A percentile compares a stretch with the other conserved stretches of the same genome.
Conservation (phyloP, 2,113 vertebrate species). For the Otolemur garnettii region DNA sequence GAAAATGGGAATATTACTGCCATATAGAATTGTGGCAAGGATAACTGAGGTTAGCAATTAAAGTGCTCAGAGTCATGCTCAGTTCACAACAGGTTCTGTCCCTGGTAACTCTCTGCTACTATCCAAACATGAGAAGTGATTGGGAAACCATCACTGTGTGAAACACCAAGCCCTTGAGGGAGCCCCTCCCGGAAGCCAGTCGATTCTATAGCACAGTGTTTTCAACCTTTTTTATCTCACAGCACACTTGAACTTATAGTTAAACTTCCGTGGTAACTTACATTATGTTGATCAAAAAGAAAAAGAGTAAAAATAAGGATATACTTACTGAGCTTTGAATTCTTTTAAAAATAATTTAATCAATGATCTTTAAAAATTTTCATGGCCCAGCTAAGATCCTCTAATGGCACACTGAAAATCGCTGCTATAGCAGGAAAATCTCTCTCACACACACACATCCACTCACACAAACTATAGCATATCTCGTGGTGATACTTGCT, state of each 20-base stretch:
- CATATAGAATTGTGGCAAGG: not conserved
- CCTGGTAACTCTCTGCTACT: not conserved
- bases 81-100: not conserved
- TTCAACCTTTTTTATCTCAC: no score
- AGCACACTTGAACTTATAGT: no score
- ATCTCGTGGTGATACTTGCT: not conserved
- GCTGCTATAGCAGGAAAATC: not conserved
- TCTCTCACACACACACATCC: not conserved
- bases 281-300: no score
- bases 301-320: no score
- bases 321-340: no score
- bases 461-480: not conserved
- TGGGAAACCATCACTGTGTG: not conserved
- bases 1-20: not conserved
- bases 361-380: no score
- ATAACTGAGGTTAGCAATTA: not conserved
- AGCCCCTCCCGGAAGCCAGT: not conserved
- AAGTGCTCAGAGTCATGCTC: not conserved
- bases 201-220: not conserved
- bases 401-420: no score
- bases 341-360: no score
- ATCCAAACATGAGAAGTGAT: not conserved
- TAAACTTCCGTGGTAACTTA: no score
- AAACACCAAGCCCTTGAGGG: not conserved
- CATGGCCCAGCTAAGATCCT: no score